Conservation (phyloP, 2,113 vertebrate species). For the Vimba vimba region DNA sequence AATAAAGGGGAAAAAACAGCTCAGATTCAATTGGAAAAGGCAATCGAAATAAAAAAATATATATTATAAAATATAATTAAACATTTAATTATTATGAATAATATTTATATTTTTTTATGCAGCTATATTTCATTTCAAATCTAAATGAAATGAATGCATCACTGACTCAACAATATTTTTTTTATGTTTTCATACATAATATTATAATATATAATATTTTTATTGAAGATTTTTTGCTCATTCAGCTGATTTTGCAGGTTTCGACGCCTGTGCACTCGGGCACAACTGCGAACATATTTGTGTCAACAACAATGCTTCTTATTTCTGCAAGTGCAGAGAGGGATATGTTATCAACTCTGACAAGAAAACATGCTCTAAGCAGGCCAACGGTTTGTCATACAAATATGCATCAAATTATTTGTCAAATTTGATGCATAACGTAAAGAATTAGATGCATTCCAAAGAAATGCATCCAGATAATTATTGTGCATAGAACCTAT, state of each 20-base stretch:
- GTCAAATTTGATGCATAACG: slow-evolving; percentile 4
- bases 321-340: slow-evolving; percentile 76
- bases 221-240: slow-evolving; percentile 13
- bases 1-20: background rate
- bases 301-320: slow-evolving; percentile 69
- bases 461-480: background rate
- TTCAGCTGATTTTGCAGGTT: slow-evolving; percentile 66
- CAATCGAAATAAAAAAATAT: slow-evolving; percentile 67
- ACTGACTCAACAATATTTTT: background rate
- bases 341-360: slow-evolving; percentile 82
- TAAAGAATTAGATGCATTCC: background rate
- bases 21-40: background rate
- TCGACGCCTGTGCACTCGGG: slow-evolving; percentile 74
- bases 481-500: background rate
- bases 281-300: slow-evolving; percentile 83
- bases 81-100: background rate
- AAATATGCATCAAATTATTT: slow-evolving; percentile 1
- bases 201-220: background rate
- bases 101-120: background rate
- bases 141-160: background rate
- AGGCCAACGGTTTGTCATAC: slow-evolving; percentile 66
- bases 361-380: slow-evolving; percentile 78
- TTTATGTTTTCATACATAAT: background rate
- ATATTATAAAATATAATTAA: background rate
- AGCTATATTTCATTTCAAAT: background rate